A percentile compares a stretch with the other conserved stretches of the same genome.
Evolutionary conservation across 2,113 vertebrate species (phyloP).

Genomic region (Limnothrissa miodon): DNA sequence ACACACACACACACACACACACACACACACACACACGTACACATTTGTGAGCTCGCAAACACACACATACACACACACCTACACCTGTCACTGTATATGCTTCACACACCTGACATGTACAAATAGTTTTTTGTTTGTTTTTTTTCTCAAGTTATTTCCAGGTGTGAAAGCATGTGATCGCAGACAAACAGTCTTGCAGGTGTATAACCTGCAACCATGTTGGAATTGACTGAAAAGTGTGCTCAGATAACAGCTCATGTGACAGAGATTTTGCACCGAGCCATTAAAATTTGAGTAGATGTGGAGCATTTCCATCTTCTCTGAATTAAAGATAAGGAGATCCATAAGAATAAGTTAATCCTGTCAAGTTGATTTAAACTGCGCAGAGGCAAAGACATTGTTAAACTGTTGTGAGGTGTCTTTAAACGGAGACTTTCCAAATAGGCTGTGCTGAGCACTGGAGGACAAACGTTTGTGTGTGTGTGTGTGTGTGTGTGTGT

Average conservation of each 20-base stretch:
- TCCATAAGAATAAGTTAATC: not conserved
- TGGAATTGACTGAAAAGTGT: not conserved
- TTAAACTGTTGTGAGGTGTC: not conserved
- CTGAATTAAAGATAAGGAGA: not conserved
- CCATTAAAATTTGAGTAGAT: not conserved
- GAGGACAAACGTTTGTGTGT: slow-evolving; percentile 3
- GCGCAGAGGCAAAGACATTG: not conserved
- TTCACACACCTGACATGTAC: not conserved
- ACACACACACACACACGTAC: not conserved
- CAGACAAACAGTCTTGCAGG: not conserved
- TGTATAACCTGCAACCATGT: not conserved
- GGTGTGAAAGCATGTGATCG: not conserved
- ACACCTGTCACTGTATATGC: not conserved
- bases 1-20: slow-evolving; percentile 15
- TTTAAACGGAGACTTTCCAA: not conserved
- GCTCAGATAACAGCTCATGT: not conserved
- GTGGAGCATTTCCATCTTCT: not conserved
- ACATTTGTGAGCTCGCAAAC: not conserved
- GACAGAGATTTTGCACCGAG: not conserved
- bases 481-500: slow-evolving; percentile 23
- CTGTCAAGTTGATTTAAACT: not conserved
- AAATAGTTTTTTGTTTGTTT: slow-evolving; percentile 3
- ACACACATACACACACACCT: not conserved
- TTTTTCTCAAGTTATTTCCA: slow-evolving; percentile 16
- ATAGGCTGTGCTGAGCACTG: not conserved